Evolutionary conservation across 2,888 invertebrate genomes (phyloP).

Genomic region (Calliphora vomitoria): DNA sequence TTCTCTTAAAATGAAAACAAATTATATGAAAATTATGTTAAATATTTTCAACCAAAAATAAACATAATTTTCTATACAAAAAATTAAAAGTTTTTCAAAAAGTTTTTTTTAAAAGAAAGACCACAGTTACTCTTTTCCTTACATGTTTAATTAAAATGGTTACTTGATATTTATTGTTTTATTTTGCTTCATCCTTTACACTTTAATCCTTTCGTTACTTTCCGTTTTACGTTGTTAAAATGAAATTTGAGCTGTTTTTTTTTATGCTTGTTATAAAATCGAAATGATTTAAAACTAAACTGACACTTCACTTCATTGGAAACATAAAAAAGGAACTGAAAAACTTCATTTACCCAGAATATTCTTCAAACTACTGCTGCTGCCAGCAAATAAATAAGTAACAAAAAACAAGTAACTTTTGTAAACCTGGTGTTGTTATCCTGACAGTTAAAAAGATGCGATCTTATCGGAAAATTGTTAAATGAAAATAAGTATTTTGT

Average conservation of each 20-base stretch:
- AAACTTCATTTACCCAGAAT: constrained; percentile 19
- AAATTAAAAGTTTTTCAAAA: constrained; percentile 11
- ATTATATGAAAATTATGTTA: constrained; percentile 51
- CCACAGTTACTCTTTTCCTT: constrained; percentile 1
- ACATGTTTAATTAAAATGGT: constrained; percentile 64
- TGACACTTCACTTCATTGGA: constrained; percentile 63
- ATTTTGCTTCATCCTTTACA: constrained; percentile 4
- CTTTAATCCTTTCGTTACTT: constrained; percentile 70
- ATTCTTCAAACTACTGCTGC: neutral
- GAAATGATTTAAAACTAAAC: constrained; percentile 68
- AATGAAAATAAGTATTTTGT: constrained; percentile 71
- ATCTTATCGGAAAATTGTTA: constrained; percentile 69
- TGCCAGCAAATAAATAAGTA: neutral
- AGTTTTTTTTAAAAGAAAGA: too few relatives aligned
- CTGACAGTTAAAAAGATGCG: constrained; percentile 40
- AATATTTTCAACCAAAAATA: constrained; percentile 61
- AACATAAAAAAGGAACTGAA: constrained; percentile 20
- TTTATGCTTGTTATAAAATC: constrained; percentile 54
- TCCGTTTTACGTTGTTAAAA: constrained; percentile 6
- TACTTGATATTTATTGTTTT: constrained; percentile 60
- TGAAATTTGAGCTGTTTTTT: constrained; percentile 63
- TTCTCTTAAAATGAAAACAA: neutral
- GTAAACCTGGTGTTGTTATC: constrained; percentile 33
- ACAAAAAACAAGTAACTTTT: neutral
- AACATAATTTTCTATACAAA: constrained; percentile 49